Evolutionary conservation across 2,888 invertebrate genomes (phyloP), one percentile per base, ranked within the genome.

Genomic region (Pegoplata infirma): DNA sequence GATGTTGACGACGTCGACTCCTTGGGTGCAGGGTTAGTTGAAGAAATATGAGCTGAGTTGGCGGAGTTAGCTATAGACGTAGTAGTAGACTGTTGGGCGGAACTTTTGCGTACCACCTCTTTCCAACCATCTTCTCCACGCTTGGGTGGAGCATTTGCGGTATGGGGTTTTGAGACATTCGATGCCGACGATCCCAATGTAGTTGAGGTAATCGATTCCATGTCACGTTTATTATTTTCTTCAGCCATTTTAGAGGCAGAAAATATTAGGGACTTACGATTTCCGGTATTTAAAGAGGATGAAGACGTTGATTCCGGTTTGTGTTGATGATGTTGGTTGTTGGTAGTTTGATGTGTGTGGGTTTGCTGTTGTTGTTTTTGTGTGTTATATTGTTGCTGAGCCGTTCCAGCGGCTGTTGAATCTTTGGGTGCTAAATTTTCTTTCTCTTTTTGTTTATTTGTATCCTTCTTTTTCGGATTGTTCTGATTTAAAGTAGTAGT

Each of bases 61-160:
- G 75, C 14, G 7, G 76, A 69, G 0, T 32, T 40, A 1, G 36
- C 36, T n/a, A n/a, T 40, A 19, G 63, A 21, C 6, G 75, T n/a
- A 71, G 82, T 4, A 75, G 83, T 80, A 44, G 82, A 82, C 44
- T 88, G 88, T 90, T 90, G 81, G 23, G 93, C 92, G 75, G 93
- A 93, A 73, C 93, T 96, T 91, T 96, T 97, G 87, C 97, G 92
- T 7, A 96, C 96, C 53, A 98, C 98, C 90, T 98, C 98, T 88
- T 98, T 98, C 98, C 98, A 98, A 10, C 98, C 98, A 86, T 98
- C 98, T 85, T 98, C 96, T 82, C 96, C 95, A 79, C 96, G 92
- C 86, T 94, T 87, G 5, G 84, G 83, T 89, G 85, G 81, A 2
- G 67, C 61, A 8, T 49, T 44, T 12, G 72, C 47, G 10, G 56